phyloP scores from a whole-genome alignment of 2,113 vertebrate species.

The Thunnus maccoyii region DNA sequence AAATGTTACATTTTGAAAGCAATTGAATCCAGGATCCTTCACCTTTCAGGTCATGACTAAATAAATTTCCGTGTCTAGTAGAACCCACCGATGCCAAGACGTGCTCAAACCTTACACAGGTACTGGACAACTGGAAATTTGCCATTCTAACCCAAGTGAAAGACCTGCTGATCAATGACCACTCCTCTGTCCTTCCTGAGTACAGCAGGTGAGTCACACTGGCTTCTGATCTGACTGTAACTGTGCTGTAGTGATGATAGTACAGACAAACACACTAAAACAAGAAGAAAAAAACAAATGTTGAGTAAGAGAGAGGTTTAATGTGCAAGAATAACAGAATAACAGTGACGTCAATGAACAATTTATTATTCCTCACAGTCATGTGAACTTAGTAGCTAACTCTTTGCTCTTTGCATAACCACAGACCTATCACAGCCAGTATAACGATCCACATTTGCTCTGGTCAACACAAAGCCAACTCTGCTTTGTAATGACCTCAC shows the following conservation, averaged over 20 bases:
- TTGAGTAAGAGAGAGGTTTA: conserved; percentile 22
- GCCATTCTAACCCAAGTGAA: conserved; percentile 90
- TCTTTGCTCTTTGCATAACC: conserved; percentile 18
- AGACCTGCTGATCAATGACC: conserved; percentile 89
- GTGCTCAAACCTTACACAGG: conserved; percentile 91
- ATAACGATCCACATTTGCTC: conserved; percentile 17
- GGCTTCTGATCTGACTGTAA: background rate
- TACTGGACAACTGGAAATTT: conserved; percentile 93
- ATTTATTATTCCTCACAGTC: conserved; percentile 21
- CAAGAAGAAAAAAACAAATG: background rate
- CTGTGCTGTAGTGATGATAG: background rate
- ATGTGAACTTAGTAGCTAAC: conserved; percentile 29
- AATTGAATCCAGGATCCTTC: background rate
- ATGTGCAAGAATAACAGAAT: background rate
- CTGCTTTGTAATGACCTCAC: conserved; percentile 57
- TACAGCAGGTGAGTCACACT: conserved; percentile 86
- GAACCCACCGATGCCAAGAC: conserved; percentile 67
- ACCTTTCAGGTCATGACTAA: no score
- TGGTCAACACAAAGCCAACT: conserved; percentile 17
- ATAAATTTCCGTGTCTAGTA: conserved; percentile 61
- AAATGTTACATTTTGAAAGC: background rate
- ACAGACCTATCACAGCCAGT: conserved; percentile 13
- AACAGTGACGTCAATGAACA: conserved; percentile 31
- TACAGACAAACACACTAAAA: background rate
- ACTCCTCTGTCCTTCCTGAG: conserved; percentile 89